Evolutionary conservation across 2,797 vertebrate species (phyloP), one percentile per base, ranked within the genome.

Genomic region (Myiothlypis coronata): DNA sequence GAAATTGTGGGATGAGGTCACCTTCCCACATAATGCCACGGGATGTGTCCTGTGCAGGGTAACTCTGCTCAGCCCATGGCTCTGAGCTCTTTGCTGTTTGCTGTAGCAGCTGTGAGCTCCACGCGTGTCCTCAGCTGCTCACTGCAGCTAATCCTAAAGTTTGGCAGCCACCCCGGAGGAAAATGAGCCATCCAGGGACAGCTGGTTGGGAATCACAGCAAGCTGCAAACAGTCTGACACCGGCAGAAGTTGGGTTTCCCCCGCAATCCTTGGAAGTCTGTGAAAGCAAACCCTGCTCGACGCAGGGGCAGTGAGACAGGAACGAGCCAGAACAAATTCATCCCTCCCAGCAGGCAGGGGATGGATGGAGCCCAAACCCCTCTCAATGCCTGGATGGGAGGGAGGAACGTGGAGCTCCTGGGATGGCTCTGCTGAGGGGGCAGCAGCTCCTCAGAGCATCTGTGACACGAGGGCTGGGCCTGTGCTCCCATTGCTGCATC

Each of bases 101-200:
- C 49, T 50, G 50, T 30, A 28, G 41, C 78, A 59, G 84, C 35
- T 9, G 23, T 6, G 23, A 32, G 35, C 53, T 30, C 83, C 55
- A n/a, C 2, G 0, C 8, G 1, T 17, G 57, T 72, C 92, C 93
- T 93, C 91, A 83, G 95, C 91, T 90, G 87, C 79, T 96, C 90
- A 7, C 47, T 35, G 64, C 69, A 44, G 69, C 23, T 61, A 63
- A 78, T 69, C 65, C 65, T 34, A 5, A 16, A 47, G 75, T 70
- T 50, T 95, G 94, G 95, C 93, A 90, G 26, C 44, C 32, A 2
- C 50, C 22, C 72, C 5, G 6, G 67, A 79, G 43, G 86, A 64
- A 82, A 95, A 92, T 27, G 83, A 94, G 90, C 92, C 24, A 26
- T 77, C 34, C 14, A 87, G 90, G 83, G 95, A 93, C 95, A 97